A percentile compares a stretch with the other conserved stretches of the same genome.
phyloP scores from a whole-genome alignment of 2,797 vertebrate genomes.

The Hirundo rustica region DNA sequence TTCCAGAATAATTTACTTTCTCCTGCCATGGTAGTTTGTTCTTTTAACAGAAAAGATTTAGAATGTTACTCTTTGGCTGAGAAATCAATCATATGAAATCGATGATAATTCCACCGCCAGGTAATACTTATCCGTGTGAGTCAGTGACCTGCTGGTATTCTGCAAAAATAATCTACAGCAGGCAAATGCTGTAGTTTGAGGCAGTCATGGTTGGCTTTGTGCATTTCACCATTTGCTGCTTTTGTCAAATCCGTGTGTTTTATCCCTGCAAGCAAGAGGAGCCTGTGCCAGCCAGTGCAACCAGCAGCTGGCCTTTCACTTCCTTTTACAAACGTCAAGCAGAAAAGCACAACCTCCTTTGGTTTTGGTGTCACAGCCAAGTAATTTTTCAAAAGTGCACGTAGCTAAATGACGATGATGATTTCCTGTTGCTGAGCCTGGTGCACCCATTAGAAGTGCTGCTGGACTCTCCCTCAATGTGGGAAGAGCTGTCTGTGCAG shows the following conservation, averaged over 20 bases:
- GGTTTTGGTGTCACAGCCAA: background rate
- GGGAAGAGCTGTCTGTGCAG: background rate
- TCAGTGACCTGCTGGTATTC: background rate
- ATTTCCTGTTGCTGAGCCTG: background rate
- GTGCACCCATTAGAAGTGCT: background rate
- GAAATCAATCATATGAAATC: conserved; percentile 73
- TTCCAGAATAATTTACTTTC: conserved; percentile 18
- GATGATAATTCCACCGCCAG: conserved; percentile 73
- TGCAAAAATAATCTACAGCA: conserved; percentile 35
- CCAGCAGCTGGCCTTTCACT: background rate
- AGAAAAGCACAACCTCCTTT: background rate
- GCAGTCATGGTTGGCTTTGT: background rate
- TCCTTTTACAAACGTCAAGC: background rate
- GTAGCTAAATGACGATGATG: background rate
- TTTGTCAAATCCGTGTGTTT: background rate
- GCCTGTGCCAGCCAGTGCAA: background rate
- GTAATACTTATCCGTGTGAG: conserved; percentile 55
- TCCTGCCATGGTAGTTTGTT: conserved; percentile 27
- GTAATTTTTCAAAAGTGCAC: background rate
- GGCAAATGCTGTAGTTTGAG: conserved; percentile 32
- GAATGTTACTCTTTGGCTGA: conserved; percentile 50
- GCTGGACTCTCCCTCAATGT: background rate
- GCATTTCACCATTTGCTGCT: background rate
- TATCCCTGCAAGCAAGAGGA: background rate
- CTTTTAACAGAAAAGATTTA: conserved; percentile 63